Conservation (phyloP, 2,113 vertebrate species). For the Sula dactylatra region DNA sequence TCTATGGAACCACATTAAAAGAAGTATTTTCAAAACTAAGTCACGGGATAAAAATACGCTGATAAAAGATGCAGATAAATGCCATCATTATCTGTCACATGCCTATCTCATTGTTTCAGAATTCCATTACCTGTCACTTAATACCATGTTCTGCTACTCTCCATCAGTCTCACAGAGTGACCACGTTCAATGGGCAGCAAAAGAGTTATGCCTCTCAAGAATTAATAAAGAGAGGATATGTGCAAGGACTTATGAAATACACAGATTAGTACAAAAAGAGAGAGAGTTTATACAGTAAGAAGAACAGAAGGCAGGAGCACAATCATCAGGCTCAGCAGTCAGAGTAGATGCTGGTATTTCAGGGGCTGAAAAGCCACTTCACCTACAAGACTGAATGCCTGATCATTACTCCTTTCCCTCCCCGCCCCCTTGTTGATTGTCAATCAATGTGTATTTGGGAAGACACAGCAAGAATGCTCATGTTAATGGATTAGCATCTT, state of each 20-base stretch:
- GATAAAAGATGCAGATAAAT: not conserved
- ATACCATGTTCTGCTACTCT: not conserved
- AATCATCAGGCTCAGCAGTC: not conserved
- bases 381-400: not conserved
- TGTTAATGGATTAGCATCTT: not conserved
- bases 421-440: not conserved
- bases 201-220: not conserved
- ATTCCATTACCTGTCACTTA: not conserved
- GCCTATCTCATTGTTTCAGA: not conserved
- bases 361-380: not conserved
- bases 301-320: not conserved
- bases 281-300: not conserved
- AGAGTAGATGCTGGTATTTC: not conserved
- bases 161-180: not conserved
- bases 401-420: not conserved
- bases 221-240: not conserved
- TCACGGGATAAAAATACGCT: slow-evolving; percentile 1
- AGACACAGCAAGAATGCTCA: not conserved
- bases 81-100: not conserved
- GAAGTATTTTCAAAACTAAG: not conserved
- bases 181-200: not conserved
- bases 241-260: not conserved
- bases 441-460: not conserved
- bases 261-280: not conserved
- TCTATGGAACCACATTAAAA: slow-evolving; percentile 15